Conservation (phyloP, 37 sponge, comb jelly and placozoan species). For the Ianthella basta region DNA sequence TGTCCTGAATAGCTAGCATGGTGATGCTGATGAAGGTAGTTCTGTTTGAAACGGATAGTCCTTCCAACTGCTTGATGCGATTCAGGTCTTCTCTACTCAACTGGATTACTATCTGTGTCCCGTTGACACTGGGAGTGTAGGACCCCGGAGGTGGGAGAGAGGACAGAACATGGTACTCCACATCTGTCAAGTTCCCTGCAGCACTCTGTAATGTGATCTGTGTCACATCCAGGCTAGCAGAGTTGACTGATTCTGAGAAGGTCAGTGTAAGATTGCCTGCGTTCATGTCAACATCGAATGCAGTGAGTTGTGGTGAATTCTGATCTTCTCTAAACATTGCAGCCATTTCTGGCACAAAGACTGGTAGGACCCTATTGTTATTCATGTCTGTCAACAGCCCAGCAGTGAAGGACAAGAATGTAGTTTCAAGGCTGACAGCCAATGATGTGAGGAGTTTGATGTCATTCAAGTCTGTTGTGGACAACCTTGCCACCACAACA, state of each 20-base stretch:
- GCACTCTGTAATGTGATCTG: conserved; percentile 58
- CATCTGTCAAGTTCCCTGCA: conserved; percentile 39
- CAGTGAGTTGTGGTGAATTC: conserved; percentile 52
- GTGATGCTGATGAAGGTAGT: conserved; percentile 63
- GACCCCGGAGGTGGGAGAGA: conserved; percentile 11
- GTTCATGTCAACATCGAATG: conserved; percentile 78
- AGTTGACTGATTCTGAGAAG: conserved; percentile 86
- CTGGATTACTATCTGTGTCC: conserved; percentile 43
- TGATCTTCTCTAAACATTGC: conserved; percentile 42
- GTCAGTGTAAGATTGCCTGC: conserved; percentile 50
- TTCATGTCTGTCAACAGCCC: conserved; percentile 62
- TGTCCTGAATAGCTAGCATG: conserved; percentile 58
- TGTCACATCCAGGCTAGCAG: conserved; percentile 53
- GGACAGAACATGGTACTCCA: conserved; percentile 40
- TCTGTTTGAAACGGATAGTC: conserved; percentile 46
- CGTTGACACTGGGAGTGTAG: conserved; percentile 58
- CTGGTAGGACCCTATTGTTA: conserved; percentile 52
- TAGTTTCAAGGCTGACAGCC: conserved; percentile 44
- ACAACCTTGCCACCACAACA: conserved; percentile 42
- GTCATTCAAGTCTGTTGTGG: conserved; percentile 72
- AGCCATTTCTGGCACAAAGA: conserved; percentile 33
- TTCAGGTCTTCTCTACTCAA: conserved; percentile 70
- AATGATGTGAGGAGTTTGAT: conserved; percentile 70
- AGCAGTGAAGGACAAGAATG: conserved; percentile 55
- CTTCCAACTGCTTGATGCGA: conserved; percentile 59